These are phyloP conservation scores for Hyposmocoma kahamanoa DNA, from an alignment of 1,140 invertebrate genomes.

Conservation along the genomic window DNA sequence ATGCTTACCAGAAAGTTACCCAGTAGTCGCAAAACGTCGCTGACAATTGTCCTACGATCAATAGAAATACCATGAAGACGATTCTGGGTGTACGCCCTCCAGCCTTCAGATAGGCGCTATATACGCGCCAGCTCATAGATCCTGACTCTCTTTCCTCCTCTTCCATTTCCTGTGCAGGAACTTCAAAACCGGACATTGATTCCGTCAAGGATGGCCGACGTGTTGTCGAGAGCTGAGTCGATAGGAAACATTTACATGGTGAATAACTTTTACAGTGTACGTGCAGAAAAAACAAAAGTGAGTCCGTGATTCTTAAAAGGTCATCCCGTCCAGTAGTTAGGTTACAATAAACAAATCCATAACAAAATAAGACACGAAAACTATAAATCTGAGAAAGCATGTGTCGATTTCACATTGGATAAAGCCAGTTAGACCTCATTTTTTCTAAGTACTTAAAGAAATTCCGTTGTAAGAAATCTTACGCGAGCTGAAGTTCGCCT, in stretches of 20 bases:
- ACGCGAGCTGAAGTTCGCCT: constrained; percentile 56
- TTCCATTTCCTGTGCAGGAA: constrained; percentile 61
- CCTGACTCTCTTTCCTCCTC: constrained; percentile 71
- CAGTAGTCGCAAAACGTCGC: constrained; percentile 71
- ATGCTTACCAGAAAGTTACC: constrained; percentile 69
- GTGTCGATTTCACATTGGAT: not conserved
- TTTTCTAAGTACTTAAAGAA: not conserved
- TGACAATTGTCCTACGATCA: constrained; percentile 66
- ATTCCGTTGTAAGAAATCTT: too few species aligned
- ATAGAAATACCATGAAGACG: constrained; percentile 55
- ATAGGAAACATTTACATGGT: not conserved
- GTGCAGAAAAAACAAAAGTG: not conserved
- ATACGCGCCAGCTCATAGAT: constrained; percentile 66
- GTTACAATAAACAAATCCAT: not conserved
- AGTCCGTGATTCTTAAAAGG: not conserved
- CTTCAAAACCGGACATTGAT: constrained; percentile 44
- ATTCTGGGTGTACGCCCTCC: constrained; percentile 49
- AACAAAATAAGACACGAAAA: not conserved
- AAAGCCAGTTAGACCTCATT: not conserved
- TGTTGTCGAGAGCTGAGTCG: constrained; percentile 47
- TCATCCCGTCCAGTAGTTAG: too few species aligned
- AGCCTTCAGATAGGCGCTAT: constrained; percentile 59
- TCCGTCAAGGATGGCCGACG: constrained; percentile 50
- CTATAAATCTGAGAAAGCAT: not conserved
- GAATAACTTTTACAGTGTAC: not conserved